phyloP scores from a whole-genome alignment of 2,797 vertebrate genomes.

The Pteronotus mesoamericanus region DNA sequence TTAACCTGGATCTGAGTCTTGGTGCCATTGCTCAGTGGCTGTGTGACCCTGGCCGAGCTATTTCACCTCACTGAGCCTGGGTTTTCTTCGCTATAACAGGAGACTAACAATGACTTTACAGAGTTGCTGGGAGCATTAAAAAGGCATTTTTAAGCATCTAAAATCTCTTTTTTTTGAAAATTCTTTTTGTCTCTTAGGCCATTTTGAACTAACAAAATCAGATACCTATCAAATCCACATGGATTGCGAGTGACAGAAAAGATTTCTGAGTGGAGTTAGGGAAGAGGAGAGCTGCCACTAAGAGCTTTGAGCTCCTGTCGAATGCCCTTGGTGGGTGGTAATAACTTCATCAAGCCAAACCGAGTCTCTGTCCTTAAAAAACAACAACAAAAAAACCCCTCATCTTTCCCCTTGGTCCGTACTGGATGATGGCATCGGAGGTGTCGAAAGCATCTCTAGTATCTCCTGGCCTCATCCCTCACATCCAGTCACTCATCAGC shows the following conservation, averaged over 20 bases:
- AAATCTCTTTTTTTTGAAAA: background rate
- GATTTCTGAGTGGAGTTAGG: background rate
- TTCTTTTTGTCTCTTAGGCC: background rate
- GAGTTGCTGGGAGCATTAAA: background rate
- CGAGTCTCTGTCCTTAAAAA: background rate
- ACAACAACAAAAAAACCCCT: background rate
- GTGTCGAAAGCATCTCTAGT: background rate
- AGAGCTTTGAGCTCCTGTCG: background rate
- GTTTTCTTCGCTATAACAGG: background rate
- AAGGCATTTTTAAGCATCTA: background rate
- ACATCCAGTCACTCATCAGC: background rate
- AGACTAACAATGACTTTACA: background rate
- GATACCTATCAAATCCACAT: background rate
- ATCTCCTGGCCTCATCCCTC: background rate
- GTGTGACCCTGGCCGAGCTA: background rate
- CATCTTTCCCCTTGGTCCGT: background rate
- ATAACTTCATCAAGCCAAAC: background rate
- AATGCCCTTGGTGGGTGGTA: background rate
- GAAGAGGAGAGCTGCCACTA: background rate
- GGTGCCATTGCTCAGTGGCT: background rate
- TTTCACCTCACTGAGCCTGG: slow-evolving; percentile 20
- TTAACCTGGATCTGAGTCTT: background rate
- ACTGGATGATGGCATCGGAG: background rate
- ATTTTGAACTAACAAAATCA: background rate
- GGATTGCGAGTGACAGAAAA: background rate